Conservation (phyloP, 2,113 vertebrate species). For the Ibidorhyncha struthersii region DNA sequence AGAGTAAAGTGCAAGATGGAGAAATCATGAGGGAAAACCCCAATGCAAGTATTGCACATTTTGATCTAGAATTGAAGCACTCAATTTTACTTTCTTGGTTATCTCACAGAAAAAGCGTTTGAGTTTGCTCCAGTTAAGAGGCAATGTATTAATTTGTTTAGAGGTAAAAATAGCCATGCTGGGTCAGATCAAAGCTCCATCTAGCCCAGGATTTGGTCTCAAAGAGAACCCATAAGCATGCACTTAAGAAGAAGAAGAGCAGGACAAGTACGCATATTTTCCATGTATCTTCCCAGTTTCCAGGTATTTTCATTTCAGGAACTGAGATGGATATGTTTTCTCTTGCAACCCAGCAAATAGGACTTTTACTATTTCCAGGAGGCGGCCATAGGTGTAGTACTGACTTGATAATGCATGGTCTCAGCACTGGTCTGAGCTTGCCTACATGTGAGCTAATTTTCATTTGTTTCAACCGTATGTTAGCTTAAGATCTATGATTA, state of each 20-base stretch:
- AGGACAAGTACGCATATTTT: background rate
- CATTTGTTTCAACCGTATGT: background rate
- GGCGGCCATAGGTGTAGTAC: background rate
- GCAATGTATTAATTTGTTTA: background rate
- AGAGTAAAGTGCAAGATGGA: background rate
- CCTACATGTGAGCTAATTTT: background rate
- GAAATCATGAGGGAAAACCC: background rate
- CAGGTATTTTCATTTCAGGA: background rate
- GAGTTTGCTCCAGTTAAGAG: background rate
- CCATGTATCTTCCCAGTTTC: background rate
- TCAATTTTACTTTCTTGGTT: background rate
- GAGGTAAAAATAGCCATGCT: background rate
- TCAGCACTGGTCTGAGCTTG: background rate
- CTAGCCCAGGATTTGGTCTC: background rate
- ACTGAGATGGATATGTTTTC: background rate
- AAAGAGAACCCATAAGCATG: background rate
- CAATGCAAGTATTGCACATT: background rate
- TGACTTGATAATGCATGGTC: background rate
- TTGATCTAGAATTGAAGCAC: background rate
- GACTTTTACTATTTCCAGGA: background rate
- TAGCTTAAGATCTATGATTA: background rate
- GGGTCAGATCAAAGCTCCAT: background rate
- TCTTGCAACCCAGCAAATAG: background rate
- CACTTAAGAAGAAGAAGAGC: background rate
- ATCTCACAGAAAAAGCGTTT: background rate